Evolutionary conservation across 2,888 invertebrate genomes (phyloP), one percentile per base, ranked within the genome.

Genomic region (Phaonia tiefii): DNA sequence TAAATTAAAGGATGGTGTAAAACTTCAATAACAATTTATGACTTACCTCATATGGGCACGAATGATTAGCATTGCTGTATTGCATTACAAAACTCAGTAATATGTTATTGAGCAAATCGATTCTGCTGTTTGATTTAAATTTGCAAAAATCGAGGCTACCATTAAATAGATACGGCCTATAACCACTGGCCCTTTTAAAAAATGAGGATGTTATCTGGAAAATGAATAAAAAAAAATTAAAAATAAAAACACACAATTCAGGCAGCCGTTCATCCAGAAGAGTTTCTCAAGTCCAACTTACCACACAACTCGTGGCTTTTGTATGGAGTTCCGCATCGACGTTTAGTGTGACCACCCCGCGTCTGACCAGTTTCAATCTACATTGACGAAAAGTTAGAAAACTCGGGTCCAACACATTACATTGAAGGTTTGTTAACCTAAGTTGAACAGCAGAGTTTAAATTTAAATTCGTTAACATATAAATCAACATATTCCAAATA

Each of bases 61-160:
- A 78, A 13, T 83, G 83, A 79, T 83, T 83, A 3, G 79, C 20
- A 58, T 83, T 80, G 2, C 79, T 72, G 10, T 31, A 10, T 8
- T 74, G 65, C 0, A 1, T 15, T 26, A 67, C 7, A 8, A 74
- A 10, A 22, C 71, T 71, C 0, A 67, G 0, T 5, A 76, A 25
- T 5, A 70, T 69, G 60, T 54, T 73, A 13, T 58, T 73, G 8
- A 22, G 66, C n/a, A 13, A 17, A 20, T 67, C 74, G 15, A 42
- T 54, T 65, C 76, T 49, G 15, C 13, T n/a, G 22, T 66, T 76
- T n/a, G 37, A 54, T 63, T 76, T 44, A 20, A 63, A 76, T 11
- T 15, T 25, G 51, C 82, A 82, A 67, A 76, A 71, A 65, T 79
- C 65, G 3, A 11, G 3, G 0, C 63, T 49, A 5, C 11, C 3